A percentile compares a stretch with the other conserved stretches of the same genome.
phyloP scores from a whole-genome alignment of 2,888 invertebrate species.

The Cephonodes hylas region DNA sequence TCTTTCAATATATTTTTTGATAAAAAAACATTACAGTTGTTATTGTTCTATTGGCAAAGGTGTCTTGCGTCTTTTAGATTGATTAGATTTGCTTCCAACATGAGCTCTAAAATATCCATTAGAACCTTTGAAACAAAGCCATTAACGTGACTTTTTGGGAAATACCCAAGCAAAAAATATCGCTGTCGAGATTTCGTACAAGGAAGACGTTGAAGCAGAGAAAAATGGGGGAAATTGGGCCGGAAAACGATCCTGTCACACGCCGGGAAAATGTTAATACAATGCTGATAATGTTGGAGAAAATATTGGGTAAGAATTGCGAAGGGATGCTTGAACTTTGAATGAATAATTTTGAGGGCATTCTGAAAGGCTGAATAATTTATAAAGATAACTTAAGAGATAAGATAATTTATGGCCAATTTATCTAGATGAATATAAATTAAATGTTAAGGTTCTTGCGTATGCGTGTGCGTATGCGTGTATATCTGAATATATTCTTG shows the following conservation, averaged over 20 bases:
- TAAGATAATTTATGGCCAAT: neutral
- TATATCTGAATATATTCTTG: too few species aligned
- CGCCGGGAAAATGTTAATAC: constrained; percentile 4
- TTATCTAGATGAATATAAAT: neutral
- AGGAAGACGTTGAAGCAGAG: neutral
- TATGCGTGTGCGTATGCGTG: too few species aligned
- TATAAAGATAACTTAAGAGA: neutral
- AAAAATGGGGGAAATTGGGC: neutral
- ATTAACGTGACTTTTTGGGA: constrained; percentile 1
- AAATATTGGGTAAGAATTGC: neutral
- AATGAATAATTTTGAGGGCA: neutral
- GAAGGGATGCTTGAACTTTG: neutral
- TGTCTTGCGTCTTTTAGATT: neutral
- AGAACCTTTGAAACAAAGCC: neutral
- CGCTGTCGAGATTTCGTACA: neutral
- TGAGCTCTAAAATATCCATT: neutral
- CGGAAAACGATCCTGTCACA: constrained; percentile 6
- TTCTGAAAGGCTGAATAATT: neutral
- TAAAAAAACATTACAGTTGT: too few species aligned
- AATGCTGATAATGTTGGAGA: neutral
- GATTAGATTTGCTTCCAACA: neutral
- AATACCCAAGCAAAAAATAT: neutral
- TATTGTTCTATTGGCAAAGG: neutral
- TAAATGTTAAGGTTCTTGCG: neutral
- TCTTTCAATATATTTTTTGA: too few species aligned